Evolutionary conservation across 2,888 invertebrate genomes (phyloP).

Genomic region (Acronicta leporina): DNA sequence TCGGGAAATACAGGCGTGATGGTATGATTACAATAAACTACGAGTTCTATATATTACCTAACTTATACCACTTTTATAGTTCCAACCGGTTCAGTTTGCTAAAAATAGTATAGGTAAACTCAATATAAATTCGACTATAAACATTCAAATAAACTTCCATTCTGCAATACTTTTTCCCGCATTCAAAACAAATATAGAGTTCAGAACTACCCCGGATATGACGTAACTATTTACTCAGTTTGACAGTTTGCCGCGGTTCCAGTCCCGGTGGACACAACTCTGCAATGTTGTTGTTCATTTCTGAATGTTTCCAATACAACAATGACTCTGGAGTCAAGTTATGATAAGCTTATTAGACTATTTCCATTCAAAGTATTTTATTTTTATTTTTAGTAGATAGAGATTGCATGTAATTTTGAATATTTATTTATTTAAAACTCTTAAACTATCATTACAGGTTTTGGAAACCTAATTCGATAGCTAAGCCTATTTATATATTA

Average conservation of each 20-base stretch:
- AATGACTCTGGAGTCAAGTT: background rate
- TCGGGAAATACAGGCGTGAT: too few species aligned
- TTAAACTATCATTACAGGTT: too few species aligned
- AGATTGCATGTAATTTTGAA: background rate
- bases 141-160: background rate
- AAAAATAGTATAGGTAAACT: background rate
- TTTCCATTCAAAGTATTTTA: too few species aligned
- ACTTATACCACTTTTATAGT: too few species aligned
- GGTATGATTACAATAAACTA: too few species aligned
- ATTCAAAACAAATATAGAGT: conserved; percentile 9
- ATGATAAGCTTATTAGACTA: too few species aligned
- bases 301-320: background rate
- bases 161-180: conserved; percentile 16
- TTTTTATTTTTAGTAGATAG: too few species aligned
- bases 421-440: background rate
- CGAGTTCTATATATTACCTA: too few species aligned
- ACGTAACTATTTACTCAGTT: conserved; percentile 33
- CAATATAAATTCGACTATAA: background rate
- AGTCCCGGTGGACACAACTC: conserved; percentile 27
- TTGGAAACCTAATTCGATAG: too few species aligned
- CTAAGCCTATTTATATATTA: too few species aligned
- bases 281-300: conserved; percentile 7
- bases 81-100: background rate
- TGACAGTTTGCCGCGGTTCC: conserved; percentile 29
- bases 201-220: conserved; percentile 5